A percentile compares a stretch with the other conserved stretches of the same genome.
These are phyloP conservation scores for Calliphora vicina DNA, from an alignment of 1,140 invertebrate species.

Conservation along the genomic window DNA sequence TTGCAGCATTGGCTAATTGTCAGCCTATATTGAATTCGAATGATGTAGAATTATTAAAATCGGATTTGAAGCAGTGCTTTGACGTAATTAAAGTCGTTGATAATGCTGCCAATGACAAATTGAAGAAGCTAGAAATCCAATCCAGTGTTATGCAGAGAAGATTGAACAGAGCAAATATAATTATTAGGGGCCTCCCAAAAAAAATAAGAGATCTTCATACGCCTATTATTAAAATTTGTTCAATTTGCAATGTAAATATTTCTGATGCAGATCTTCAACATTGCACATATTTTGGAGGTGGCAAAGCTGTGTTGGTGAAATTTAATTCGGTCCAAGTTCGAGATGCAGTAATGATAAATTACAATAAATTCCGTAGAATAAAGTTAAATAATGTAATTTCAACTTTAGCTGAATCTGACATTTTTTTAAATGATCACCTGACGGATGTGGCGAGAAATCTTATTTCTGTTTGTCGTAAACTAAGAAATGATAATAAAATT, in stretches of 20 bases:
- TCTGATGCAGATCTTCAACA: background rate
- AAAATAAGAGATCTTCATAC: background rate
- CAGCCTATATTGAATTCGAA: no score
- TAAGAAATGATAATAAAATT: background rate
- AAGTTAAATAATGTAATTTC: background rate
- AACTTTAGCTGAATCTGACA: background rate
- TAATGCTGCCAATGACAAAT: no score
- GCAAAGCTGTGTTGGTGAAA: background rate
- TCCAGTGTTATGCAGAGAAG: background rate
- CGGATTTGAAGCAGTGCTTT: no score
- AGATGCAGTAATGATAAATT: background rate
- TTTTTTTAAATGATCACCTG: background rate
- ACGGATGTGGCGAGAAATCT: background rate
- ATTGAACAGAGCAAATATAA: background rate
- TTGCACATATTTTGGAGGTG: background rate
- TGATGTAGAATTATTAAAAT: no score
- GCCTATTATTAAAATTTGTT: background rate
- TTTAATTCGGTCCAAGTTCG: background rate
- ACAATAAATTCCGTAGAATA: background rate
- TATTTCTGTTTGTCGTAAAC: background rate
- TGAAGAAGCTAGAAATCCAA: no score
- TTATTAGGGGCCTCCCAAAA: background rate
- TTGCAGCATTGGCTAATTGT: no score
- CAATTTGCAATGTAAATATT: background rate
- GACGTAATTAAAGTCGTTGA: no score